These are phyloP conservation scores for Nyctibius grandis DNA, from an alignment of 2,797 vertebrate species.

Conservation along the genomic window DNA sequence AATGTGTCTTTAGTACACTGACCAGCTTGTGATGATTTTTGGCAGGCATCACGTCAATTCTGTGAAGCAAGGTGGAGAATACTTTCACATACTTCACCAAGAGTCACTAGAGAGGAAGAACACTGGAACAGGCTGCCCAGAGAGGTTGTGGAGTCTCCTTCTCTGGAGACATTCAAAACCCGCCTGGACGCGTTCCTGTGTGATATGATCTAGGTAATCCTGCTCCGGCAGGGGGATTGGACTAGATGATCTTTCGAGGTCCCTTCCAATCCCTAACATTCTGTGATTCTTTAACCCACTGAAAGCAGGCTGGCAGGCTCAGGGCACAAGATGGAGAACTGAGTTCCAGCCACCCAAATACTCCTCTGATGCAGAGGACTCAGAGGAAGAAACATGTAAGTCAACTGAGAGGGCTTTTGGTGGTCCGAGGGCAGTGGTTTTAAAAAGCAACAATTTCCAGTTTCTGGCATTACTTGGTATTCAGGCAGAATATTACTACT, in stretches of 20 bases:
- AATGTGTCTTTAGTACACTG: background rate
- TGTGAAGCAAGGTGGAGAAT: slow-evolving; percentile 71
- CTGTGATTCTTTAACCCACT: no score
- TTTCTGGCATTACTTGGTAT: background rate
- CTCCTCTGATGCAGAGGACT: slow-evolving; percentile 14
- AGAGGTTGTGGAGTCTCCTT: no score
- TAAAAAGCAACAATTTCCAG: background rate
- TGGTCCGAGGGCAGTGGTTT: background rate
- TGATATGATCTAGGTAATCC: no score
- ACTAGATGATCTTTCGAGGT: no score
- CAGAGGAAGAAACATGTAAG: background rate
- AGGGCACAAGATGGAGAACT: background rate
- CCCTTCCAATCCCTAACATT: no score
- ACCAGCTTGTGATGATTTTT: background rate
- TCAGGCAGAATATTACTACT: background rate
- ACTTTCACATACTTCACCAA: slow-evolving; percentile 70
- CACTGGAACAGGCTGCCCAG: no score
- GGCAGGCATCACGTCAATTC: slow-evolving; percentile 68
- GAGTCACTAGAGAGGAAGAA: slow-evolving; percentile 63
- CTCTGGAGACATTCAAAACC: no score
- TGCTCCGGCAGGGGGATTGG: no score
- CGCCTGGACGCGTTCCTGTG: no score
- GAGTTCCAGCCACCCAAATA: slow-evolving; percentile 49
- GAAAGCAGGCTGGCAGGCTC: slow-evolving; percentile 15
- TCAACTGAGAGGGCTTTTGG: background rate